Evolutionary conservation across 1,140 invertebrate genomes (phyloP).

Genomic region (Ladona fulva): DNA sequence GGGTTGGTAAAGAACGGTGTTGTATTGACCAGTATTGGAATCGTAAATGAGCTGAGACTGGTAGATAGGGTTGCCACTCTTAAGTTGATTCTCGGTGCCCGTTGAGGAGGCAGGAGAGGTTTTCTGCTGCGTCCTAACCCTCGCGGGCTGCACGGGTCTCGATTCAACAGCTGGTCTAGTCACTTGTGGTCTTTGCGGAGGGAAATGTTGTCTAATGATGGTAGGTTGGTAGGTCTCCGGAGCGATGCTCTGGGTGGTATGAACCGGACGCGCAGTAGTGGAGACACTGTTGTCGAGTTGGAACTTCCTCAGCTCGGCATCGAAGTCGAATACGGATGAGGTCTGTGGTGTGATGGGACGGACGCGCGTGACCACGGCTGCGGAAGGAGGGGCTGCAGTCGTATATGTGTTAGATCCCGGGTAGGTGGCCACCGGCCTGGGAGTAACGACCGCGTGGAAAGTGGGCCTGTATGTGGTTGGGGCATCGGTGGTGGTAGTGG

Average conservation of each 20-base stretch:
- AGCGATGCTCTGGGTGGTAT: background rate
- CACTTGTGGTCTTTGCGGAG: background rate
- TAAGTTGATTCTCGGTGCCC: background rate
- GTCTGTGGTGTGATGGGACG: constrained; percentile 31
- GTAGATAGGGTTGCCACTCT: constrained; percentile 51
- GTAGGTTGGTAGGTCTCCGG: background rate
- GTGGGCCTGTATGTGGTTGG: constrained; percentile 56
- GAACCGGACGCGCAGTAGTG: constrained; percentile 27
- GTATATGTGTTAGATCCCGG: background rate
- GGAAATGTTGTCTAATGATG: background rate
- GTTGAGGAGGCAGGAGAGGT: constrained; percentile 26
- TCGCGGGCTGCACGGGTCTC: constrained; percentile 32
- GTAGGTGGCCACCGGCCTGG: constrained; percentile 41
- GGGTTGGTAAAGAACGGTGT: constrained; percentile 65
- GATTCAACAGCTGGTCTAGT: background rate
- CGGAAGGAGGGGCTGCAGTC: constrained; percentile 33
- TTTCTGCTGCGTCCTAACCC: constrained; percentile 30
- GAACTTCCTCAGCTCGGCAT: constrained; percentile 65
- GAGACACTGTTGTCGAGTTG: constrained; percentile 58
- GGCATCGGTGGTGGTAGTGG: constrained; percentile 39
- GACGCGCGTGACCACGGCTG: constrained; percentile 36
- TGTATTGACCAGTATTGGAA: constrained; percentile 66
- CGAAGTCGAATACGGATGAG: constrained; percentile 50
- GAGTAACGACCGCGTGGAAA: constrained; percentile 47
- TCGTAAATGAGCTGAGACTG: constrained; percentile 68